Percentiles rank a stretch among this genome's conserved stretches.
Evolutionary conservation across 2,888 invertebrate genomes (phyloP).

Genomic region (Mellilla xanthometata): DNA sequence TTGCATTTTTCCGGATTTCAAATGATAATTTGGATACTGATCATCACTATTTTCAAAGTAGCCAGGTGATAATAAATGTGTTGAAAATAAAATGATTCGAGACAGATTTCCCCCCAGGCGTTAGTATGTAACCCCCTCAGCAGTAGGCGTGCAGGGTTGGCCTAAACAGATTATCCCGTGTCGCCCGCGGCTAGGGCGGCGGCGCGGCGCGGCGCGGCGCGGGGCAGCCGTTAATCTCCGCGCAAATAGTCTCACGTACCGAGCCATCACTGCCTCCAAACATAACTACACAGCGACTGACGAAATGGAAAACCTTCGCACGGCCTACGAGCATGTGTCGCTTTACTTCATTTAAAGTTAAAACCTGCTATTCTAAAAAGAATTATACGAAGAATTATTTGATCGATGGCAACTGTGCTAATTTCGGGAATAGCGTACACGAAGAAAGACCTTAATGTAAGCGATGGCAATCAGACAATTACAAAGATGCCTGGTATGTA

Average conservation of each 20-base stretch:
- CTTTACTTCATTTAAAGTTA: too few relatives aligned
- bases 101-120: constrained; percentile 8
- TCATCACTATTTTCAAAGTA: background rate
- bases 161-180: constrained; percentile 56
- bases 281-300: constrained; percentile 3
- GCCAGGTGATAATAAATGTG: constrained; percentile 14
- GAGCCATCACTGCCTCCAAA: constrained; percentile 20
- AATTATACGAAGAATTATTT: too few relatives aligned
- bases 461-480: too few relatives aligned
- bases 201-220: constrained; percentile 19
- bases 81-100: constrained; percentile 15
- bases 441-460: too few relatives aligned
- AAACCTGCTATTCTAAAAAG: too few relatives aligned
- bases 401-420: too few relatives aligned
- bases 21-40: too few relatives aligned
- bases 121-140: constrained; percentile 29
- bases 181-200: constrained; percentile 34
- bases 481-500: too few relatives aligned
- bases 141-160: constrained; percentile 27
- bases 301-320: too few relatives aligned
- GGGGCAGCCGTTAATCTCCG: constrained; percentile 62
- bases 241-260: constrained; percentile 68
- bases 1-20: background rate
- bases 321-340: too few relatives aligned
- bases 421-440: too few relatives aligned